Evolutionary conservation across 2,113 vertebrate species (phyloP).

Genomic region (Promerops cafer): DNA sequence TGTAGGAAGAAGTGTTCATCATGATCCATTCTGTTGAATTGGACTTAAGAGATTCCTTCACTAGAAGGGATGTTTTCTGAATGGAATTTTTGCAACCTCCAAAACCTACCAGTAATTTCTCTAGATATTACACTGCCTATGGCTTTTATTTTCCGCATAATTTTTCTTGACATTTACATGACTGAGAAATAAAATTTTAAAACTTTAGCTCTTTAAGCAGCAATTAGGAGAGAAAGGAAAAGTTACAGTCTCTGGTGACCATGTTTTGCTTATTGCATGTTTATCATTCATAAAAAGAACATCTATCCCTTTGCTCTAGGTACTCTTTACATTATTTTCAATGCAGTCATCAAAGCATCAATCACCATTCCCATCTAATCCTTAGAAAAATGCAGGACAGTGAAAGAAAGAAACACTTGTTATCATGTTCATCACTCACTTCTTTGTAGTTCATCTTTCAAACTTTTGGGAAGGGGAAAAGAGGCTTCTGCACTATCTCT

Average conservation of each 20-base stretch:
- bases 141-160: neutral
- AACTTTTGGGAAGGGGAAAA: neutral
- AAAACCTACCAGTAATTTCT: neutral
- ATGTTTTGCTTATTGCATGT: neutral
- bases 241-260: neutral
- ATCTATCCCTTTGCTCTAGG: neutral
- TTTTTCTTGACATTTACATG: neutral
- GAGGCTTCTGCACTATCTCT: neutral
- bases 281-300: neutral
- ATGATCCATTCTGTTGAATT: neutral
- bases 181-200: neutral
- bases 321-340: neutral
- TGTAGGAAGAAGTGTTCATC: neutral
- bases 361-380: neutral
- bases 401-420: neutral
- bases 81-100: neutral
- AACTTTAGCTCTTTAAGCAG: neutral
- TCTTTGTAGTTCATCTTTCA: neutral
- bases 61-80: neutral
- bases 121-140: neutral
- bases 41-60: neutral
- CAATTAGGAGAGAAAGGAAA: neutral
- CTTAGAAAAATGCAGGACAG: neutral
- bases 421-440: neutral
- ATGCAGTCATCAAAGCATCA: neutral